Evolutionary conservation across 2,888 invertebrate species (phyloP).

Genomic region (Chrysomela aeneicollis): DNA sequence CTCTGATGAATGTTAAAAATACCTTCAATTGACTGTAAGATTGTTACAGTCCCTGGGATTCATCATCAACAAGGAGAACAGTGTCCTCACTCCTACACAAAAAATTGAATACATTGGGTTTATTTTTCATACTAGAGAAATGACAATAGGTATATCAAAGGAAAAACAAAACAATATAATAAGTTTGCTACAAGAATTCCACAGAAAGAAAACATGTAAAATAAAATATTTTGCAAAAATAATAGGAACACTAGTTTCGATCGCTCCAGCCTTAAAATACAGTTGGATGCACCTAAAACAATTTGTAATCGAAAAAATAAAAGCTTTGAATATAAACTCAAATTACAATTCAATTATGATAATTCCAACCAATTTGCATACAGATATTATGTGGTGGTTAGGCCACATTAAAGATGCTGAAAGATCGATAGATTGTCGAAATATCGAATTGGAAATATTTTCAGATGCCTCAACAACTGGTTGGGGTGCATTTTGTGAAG

Average conservation of each 20-base stretch:
- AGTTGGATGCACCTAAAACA: slow-evolving; percentile 2
- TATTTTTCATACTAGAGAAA: not conserved
- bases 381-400: slow-evolving; percentile 8
- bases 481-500: slow-evolving; percentile 13
- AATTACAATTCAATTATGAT: slow-evolving; percentile 8
- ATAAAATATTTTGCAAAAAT: slow-evolving; percentile 6
- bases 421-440: not conserved
- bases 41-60: no score
- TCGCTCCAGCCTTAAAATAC: no score
- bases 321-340: not conserved
- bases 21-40: no score
- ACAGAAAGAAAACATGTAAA: no score
- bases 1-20: no score
- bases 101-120: no score
- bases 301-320: slow-evolving; percentile 5
- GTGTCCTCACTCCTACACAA: no score
- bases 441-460: not conserved
- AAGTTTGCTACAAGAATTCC: not conserved
- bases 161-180: not conserved
- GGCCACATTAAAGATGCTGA: no score
- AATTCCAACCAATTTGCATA: not conserved
- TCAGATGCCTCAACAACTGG: slow-evolving; percentile 19
- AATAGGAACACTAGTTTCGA: not conserved
- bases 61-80: no score
- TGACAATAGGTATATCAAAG: not conserved